A percentile compares a stretch with the other conserved stretches of the same genome.
Conservation (phyloP, 2,113 vertebrate genomes). For the Oreochromis niloticus region DNA sequence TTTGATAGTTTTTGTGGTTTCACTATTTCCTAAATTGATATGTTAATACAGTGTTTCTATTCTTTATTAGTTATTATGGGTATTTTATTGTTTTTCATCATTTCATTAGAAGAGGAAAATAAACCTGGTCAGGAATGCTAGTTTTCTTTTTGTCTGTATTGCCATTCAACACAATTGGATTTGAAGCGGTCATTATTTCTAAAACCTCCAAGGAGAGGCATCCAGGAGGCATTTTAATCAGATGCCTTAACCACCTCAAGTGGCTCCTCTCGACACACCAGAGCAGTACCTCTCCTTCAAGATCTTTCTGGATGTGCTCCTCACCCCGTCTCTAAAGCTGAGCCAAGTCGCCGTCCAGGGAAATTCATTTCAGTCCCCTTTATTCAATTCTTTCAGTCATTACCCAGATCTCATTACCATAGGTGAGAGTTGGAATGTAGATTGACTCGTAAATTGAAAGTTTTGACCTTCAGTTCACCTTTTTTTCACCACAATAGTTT, state of each 20-base stretch:
- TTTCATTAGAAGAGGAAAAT: neutral
- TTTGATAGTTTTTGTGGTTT: neutral
- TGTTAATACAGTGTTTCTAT: neutral
- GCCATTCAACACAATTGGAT: neutral
- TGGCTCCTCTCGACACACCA: neutral
- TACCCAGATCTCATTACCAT: neutral
- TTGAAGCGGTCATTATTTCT: neutral
- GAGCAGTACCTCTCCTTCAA: neutral
- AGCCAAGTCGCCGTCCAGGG: neutral
- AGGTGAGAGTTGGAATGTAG: neutral
- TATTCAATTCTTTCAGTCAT: neutral
- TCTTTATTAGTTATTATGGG: neutral
- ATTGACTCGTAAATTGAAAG: neutral
- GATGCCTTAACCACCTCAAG: neutral
- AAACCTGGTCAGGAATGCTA: neutral
- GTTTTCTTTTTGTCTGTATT: neutral
- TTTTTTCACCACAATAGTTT: neutral
- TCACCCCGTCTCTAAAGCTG: neutral
- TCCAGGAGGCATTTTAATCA: neutral
- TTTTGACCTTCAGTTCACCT: neutral
- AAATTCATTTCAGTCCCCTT: neutral
- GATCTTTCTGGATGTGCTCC: neutral
- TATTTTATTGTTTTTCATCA: neutral
- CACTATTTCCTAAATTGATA: neutral
- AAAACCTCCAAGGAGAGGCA: neutral